Percentiles rank a stretch among this genome's conserved stretches.
These are phyloP conservation scores for Iselma pallidipennis DNA, from an alignment of 2,888 invertebrate species.

Conservation along the genomic window DNA sequence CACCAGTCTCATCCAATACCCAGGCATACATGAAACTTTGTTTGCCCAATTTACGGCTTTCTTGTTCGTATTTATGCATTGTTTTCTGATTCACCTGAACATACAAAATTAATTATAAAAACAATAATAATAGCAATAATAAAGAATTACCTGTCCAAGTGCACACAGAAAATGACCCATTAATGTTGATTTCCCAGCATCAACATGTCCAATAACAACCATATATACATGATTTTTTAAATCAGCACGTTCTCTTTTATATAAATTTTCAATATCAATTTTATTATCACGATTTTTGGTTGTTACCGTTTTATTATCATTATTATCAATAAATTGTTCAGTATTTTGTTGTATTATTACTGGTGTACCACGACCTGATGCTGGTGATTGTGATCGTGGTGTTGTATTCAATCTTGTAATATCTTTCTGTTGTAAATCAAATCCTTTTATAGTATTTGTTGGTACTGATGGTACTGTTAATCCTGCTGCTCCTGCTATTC, in stretches of 20 bases:
- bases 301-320: conserved; percentile 31
- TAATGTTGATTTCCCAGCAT: conserved; percentile 96
- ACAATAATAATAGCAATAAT: not conserved
- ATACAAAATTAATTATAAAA: conserved; percentile 2
- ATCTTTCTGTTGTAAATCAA: conserved; percentile 56
- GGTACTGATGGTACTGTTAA: conserved; percentile 42
- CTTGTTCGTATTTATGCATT: conserved; percentile 97
- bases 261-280: conserved; percentile 65
- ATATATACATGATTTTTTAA: conserved; percentile 87
- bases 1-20: conserved; percentile 98
- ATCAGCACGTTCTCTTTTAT: conserved; percentile 74
- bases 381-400: conserved; percentile 72
- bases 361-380: conserved; percentile 64
- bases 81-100: conserved; percentile 72
- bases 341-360: conserved; percentile 30
- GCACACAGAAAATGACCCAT: conserved; percentile 93
- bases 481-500: not conserved
- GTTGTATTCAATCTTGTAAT: conserved; percentile 52
- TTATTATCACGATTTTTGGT: conserved; percentile 60
- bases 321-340: conserved; percentile 21
- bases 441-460: conserved; percentile 61
- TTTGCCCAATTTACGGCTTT: conserved; percentile 96
- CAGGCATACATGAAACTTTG: conserved; percentile 98
- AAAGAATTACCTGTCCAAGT: conserved; percentile 68
- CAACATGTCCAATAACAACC: conserved; percentile 95